phyloP scores from a whole-genome alignment of 2,113 vertebrate species.

The Actenoides lindsayi region DNA sequence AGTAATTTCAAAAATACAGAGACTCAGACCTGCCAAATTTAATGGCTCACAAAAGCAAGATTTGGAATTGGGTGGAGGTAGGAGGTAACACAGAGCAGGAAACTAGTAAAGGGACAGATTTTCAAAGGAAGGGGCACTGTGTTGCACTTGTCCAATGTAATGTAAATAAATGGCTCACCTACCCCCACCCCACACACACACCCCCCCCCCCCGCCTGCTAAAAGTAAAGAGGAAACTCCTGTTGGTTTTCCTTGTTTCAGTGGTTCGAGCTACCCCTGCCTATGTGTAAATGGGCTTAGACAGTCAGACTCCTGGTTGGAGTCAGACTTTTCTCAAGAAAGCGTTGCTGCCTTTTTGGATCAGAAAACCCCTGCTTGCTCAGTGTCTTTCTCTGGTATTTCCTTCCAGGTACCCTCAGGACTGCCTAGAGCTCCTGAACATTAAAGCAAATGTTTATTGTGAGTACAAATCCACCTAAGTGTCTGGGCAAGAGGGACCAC shows the following conservation, averaged over 20 bases:
- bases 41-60: background rate
- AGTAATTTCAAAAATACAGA: background rate
- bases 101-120: background rate
- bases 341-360: background rate
- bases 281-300: background rate
- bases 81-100: background rate
- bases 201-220: background rate
- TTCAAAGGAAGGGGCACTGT: background rate
- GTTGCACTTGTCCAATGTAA: background rate
- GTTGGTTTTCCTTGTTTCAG: background rate
- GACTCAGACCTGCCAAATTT: background rate
- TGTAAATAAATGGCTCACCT: background rate
- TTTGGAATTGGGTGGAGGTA: background rate
- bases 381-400: background rate
- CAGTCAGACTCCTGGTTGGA: background rate
- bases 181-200: too few relatives aligned
- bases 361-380: background rate
- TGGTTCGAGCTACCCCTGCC: background rate
- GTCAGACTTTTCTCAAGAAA: background rate
- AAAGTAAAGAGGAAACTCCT: background rate
- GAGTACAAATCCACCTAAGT: background rate
- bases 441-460: background rate
- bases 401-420: background rate
- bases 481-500: too few relatives aligned
- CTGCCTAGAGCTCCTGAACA: background rate